These are phyloP conservation scores for Discoglossus pictus DNA, from an alignment of 2,797 vertebrate genomes.

Conservation along the genomic window DNA sequence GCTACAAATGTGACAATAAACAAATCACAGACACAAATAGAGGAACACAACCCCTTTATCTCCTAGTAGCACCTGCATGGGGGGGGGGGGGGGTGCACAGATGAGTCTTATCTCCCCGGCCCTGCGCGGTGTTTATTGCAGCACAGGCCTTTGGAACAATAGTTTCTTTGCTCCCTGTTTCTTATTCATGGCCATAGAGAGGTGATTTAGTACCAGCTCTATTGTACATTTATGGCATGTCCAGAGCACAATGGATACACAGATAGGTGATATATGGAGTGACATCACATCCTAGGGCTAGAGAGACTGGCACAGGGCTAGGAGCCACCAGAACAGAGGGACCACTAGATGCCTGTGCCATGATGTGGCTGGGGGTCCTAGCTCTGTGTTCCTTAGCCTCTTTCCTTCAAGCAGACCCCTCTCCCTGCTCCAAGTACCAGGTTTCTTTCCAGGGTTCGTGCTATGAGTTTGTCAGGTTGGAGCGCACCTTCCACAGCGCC, in stretches of 20 bases:
- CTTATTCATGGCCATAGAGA: conserved; percentile 52
- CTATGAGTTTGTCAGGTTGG: conserved; percentile 83
- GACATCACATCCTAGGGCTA: conserved; percentile 65
- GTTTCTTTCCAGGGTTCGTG: conserved; percentile 81
- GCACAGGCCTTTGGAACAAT: conserved; percentile 50
- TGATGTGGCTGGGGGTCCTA: conserved; percentile 63
- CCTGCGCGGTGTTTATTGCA: conserved; percentile 3
- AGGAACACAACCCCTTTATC: conserved; percentile 23
- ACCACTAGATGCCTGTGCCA: conserved; percentile 3
- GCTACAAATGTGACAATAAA: no score
- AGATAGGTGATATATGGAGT: conserved; percentile 50
- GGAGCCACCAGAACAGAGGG: not conserved
- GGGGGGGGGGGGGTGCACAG: not conserved
- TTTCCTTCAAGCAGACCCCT: conserved; percentile 46
- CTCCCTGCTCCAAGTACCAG: conserved; percentile 77
- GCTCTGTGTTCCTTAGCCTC: conserved; percentile 56
- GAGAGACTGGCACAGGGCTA: no score
- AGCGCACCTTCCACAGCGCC: conserved; percentile 72
- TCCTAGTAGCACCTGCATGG: conserved; percentile 22
- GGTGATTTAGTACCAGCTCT: conserved; percentile 37
- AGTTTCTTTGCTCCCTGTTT: conserved; percentile 17
- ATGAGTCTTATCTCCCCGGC: conserved; percentile 24
- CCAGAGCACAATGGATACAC: conserved; percentile 39
- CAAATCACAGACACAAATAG: conserved; percentile 12
- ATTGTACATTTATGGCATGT: conserved; percentile 30